phyloP scores from a whole-genome alignment of 2,113 vertebrate genomes.

The Limanda limanda region DNA sequence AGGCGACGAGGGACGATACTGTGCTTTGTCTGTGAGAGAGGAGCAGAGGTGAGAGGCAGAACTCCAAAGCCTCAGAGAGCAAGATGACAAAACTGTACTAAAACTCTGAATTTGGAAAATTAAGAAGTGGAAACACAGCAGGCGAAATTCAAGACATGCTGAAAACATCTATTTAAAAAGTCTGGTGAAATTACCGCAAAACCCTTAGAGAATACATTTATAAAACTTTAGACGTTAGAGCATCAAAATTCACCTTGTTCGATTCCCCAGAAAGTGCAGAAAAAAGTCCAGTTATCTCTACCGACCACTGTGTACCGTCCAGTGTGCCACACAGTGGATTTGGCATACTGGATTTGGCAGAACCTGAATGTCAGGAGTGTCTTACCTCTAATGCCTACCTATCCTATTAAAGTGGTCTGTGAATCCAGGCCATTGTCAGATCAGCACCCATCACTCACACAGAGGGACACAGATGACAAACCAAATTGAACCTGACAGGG shows the following conservation, averaged over 20 bases:
- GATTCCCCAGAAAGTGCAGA: slow-evolving; percentile 55
- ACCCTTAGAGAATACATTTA: slow-evolving; percentile 4
- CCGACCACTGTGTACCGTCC: slow-evolving; percentile 63
- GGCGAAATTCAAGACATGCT: not conserved
- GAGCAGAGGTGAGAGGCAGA: not conserved
- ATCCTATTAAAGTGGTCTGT: slow-evolving; percentile 82
- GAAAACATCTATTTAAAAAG: not conserved
- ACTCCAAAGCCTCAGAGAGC: not conserved
- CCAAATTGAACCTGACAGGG: slow-evolving; percentile 66
- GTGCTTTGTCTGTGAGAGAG: slow-evolving; percentile 51
- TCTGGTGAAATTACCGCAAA: not conserved
- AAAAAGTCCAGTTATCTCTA: slow-evolving; percentile 68
- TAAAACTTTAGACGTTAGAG: not conserved
- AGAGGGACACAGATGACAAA: slow-evolving; percentile 48
- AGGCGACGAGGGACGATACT: slow-evolving; percentile 47
- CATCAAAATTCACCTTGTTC: slow-evolving; percentile 67
- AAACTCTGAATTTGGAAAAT: not conserved
- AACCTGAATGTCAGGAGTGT: slow-evolving; percentile 66
- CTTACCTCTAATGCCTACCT: slow-evolving; percentile 81
- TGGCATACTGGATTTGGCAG: slow-evolving; percentile 80
- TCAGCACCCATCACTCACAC: slow-evolving; percentile 72
- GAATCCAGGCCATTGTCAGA: slow-evolving; percentile 82
- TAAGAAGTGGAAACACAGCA: not conserved
- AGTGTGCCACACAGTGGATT: slow-evolving; percentile 78
- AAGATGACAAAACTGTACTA: not conserved